Conservation (phyloP, 2,888 invertebrate genomes). For the Heliconius aoede region DNA sequence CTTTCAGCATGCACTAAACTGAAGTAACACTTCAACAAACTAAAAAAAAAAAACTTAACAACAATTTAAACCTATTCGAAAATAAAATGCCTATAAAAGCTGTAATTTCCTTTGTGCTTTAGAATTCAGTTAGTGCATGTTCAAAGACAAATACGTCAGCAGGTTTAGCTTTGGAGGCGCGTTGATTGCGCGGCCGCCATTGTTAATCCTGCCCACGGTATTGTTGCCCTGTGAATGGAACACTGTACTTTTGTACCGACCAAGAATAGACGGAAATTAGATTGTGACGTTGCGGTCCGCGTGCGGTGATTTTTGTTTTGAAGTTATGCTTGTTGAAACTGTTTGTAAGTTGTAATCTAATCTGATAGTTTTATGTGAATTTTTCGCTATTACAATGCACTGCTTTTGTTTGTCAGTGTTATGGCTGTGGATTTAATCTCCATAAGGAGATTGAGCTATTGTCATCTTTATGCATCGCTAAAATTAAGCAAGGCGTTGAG, state of each 20-base stretch:
- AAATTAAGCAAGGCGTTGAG: too few relatives aligned
- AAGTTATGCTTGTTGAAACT: background rate
- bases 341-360: background rate
- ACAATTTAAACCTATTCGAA: background rate
- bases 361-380: background rate
- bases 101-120: constrained; percentile 35
- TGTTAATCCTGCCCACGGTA: constrained; percentile 42
- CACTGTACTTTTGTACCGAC: constrained; percentile 24
- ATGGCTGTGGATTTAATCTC: too few relatives aligned
- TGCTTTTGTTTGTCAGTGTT: too few relatives aligned
- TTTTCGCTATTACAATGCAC: too few relatives aligned
- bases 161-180: constrained; percentile 43
- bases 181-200: constrained; percentile 46
- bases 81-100: constrained; percentile 16
- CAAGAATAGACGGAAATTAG: constrained; percentile 30
- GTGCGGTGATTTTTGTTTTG: background rate
- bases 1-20: background rate
- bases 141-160: constrained; percentile 44
- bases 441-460: too few relatives aligned
- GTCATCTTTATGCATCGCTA: too few relatives aligned
- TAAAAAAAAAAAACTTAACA: background rate
- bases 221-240: constrained; percentile 41
- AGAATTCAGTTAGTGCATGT: constrained; percentile 42
- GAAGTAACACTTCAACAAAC: background rate
- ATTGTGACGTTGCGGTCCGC: background rate